A percentile compares a stretch with the other conserved stretches of the same genome.
phyloP scores from a whole-genome alignment of 2,797 vertebrate genomes.

The Hydrocynus forskahlii region DNA sequence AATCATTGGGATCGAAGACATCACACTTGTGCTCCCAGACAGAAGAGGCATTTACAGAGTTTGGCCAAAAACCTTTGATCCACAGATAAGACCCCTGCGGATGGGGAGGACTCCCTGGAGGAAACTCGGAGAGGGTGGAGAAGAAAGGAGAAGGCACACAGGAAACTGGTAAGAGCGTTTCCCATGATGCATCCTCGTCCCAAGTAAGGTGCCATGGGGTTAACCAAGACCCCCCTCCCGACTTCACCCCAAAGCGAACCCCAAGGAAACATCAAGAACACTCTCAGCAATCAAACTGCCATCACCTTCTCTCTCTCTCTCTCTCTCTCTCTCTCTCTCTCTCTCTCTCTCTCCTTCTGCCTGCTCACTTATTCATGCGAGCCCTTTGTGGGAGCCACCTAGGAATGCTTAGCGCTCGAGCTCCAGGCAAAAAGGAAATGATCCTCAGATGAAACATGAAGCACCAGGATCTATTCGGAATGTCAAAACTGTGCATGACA shows the following conservation, averaged over 20 bases:
- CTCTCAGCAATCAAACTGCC: conserved; percentile 34
- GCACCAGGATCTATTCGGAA: conserved; percentile 50
- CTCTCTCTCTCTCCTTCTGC: conserved; percentile 32
- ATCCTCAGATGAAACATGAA: conserved; percentile 66
- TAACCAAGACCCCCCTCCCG: not conserved
- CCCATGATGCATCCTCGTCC: conserved; percentile 16
- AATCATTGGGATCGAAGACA: too few species aligned
- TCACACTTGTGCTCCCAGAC: not conserved
- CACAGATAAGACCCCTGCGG: conserved; percentile 33
- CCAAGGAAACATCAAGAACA: conserved; percentile 24
- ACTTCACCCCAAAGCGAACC: not conserved
- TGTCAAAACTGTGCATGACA: conserved; percentile 55
- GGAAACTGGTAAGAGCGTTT: not conserved
- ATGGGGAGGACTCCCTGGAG: conserved; percentile 25
- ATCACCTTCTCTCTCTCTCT: conserved; percentile 20
- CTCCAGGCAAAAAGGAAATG: conserved; percentile 67
- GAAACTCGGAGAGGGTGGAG: conserved; percentile 2
- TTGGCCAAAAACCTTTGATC: conserved; percentile 34
- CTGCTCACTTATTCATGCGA: conserved; percentile 75
- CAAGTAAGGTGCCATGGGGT: conserved; percentile 1
- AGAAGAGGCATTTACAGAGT: not conserved
- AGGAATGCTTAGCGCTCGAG: conserved; percentile 70
- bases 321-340: conserved; percentile 13
- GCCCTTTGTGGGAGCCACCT: conserved; percentile 62
- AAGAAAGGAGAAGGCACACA: too few species aligned